phyloP scores from a whole-genome alignment of 2,797 vertebrate species.

The Manis pentadactyla region DNA sequence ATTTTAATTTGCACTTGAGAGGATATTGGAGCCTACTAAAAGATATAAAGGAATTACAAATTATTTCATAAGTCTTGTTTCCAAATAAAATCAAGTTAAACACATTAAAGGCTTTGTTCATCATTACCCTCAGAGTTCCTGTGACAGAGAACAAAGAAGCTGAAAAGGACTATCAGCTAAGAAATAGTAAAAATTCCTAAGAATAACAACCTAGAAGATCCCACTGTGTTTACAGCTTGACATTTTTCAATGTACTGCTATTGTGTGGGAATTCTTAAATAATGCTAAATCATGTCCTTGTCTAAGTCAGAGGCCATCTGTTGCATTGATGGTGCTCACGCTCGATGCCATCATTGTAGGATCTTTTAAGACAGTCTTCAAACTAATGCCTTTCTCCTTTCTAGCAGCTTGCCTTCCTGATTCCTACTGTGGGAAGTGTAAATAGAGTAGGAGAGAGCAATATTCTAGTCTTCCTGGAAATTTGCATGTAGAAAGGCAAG shows the following conservation, averaged over 20 bases:
- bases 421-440: constrained; percentile 2
- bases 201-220: not conserved
- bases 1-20: not conserved
- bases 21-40: not conserved
- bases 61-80: constrained; percentile 6
- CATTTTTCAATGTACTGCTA: constrained; percentile 29
- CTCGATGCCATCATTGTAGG: not conserved
- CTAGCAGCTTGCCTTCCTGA: constrained; percentile 30
- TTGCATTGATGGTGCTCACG: constrained; percentile 18
- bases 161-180: not conserved
- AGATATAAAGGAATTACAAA: not conserved
- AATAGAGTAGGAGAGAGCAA: constrained; percentile 44
- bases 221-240: not conserved
- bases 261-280: not conserved
- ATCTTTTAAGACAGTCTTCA: not conserved
- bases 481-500: constrained; percentile 74
- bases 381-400: not conserved
- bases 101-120: not conserved
- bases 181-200: not conserved
- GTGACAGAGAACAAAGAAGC: not conserved
- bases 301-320: constrained; percentile 20
- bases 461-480: constrained; percentile 64
- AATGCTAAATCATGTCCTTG: not conserved
- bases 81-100: constrained; percentile 18
- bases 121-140: constrained; percentile 33